A percentile compares a stretch with the other conserved stretches of the same genome.
phyloP scores from a whole-genome alignment of 64 coral and sea anemone genomes.

The Hydrozoanthus tunicans region DNA sequence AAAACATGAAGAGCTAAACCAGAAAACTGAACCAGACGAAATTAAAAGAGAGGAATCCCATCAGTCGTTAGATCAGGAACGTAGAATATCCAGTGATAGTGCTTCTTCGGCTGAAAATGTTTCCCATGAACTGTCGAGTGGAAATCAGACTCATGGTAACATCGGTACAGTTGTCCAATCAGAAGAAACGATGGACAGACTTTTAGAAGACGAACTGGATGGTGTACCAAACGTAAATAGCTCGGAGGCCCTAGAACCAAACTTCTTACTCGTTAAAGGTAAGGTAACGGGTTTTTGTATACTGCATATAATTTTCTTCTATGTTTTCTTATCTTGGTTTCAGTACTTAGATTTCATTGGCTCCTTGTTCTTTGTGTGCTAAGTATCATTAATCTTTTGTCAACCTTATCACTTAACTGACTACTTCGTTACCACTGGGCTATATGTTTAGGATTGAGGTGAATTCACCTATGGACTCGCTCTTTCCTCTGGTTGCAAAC shows the following conservation, averaged over 20 bases:
- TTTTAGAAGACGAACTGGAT: neutral
- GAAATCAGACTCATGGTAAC: neutral
- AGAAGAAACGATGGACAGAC: neutral
- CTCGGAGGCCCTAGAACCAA: neutral
- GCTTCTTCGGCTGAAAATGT: neutral
- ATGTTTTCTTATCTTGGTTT: neutral
- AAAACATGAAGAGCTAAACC: neutral
- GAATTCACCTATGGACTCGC: no score
- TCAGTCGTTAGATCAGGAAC: neutral
- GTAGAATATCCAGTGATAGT: neutral
- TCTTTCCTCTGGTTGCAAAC: no score
- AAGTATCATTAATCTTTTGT: neutral
- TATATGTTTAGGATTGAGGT: no score
- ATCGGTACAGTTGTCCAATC: neutral
- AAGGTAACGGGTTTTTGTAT: neutral
- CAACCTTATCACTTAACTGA: neutral
- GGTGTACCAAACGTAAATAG: neutral
- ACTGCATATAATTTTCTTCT: neutral
- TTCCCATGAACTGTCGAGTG: neutral
- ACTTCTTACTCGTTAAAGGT: conserved; percentile 18
- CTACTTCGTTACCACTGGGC: no score
- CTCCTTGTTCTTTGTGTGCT: neutral
- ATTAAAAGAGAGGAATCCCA: neutral
- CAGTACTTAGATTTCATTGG: neutral
- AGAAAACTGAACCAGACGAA: neutral